Base-by-base conservation (phyloP, 2,113 vertebrate genomes). In the Microtus pennsylvanicus region DNA sequence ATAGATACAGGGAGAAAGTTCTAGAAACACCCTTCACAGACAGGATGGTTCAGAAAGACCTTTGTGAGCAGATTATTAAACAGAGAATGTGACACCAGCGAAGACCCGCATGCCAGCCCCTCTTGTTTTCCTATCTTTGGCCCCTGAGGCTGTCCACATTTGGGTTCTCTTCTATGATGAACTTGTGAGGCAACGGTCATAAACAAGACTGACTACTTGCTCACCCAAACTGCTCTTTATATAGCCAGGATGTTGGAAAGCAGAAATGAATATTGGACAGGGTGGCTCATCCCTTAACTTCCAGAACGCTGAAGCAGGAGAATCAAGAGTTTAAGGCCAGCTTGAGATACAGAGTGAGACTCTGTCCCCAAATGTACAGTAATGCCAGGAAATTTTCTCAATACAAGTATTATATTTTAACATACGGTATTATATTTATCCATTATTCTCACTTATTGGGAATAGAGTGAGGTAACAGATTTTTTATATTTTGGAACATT, bases 331-430 rank as follows among this genome's bases (percentile, higher is more conserved):
- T 80, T 5, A 67, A 78, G 6, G 19, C 33, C 21, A 26, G 30
- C 13, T n/a, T 42, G n/a, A 21, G 19, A 12, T 50, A n/a, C 42
- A n/a, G 35, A 38, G 30, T 1, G 7, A 90, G 58, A 78, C 12
- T 33, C 75, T 90, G 45, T 38, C 21, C 42, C 42, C 30, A 89
- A 61, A 42, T 38, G 26, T 33, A 58, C 58, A 65, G n/a, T 26
- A 50, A 78, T n/a, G 33, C 22, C 22, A n/a, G 33, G 35, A 94
- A 58, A 19, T 30, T 93, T 82, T 47, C 21, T 93, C n/a, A 72
- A 61, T 28, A 96, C 63, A 90, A 85, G 10, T 67, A 92, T 69
- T 69, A 42, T n/a, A 61, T 95, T 61, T 87, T 24, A 30, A 70
- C 33, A 47, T 38, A 38, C 22, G 50, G 19, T 5, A 22, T 76